Conservation (phyloP, 2,888 invertebrate species). For the Neelides folsomi region DNA sequence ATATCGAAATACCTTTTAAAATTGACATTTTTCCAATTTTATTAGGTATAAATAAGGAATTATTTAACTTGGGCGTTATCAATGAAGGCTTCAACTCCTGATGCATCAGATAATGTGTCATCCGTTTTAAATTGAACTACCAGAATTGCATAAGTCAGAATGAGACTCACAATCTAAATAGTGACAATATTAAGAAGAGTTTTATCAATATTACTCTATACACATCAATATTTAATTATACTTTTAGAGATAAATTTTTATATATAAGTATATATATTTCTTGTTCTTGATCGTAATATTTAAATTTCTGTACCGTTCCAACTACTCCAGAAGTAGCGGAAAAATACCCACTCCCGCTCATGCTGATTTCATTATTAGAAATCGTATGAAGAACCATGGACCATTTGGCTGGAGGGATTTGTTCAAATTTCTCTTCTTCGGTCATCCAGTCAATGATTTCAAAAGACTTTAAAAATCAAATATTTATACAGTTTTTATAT, state of each 20-base stretch:
- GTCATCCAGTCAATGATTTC: slow-evolving; percentile 8
- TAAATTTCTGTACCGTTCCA: slow-evolving; percentile 6
- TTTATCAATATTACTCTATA: too few species aligned
- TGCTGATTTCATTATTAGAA: slow-evolving; percentile 4
- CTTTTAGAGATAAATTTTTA: too few species aligned
- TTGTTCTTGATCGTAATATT: not conserved
- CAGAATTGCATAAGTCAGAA: slow-evolving; percentile 8
- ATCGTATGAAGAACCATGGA: slow-evolving; percentile 10
- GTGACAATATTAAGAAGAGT: too few species aligned
- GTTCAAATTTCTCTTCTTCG: slow-evolving; percentile 5
- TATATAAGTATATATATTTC: too few species aligned
- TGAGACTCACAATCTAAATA: slow-evolving; percentile 6
- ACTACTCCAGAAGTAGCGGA: slow-evolving; percentile 8
- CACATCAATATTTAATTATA: too few species aligned
- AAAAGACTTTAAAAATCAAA: not conserved
- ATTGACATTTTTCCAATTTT: too few species aligned
- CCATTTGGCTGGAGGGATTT: slow-evolving; percentile 8
- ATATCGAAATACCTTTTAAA: too few species aligned
- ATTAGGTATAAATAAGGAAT: too few species aligned
- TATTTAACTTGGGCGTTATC: too few species aligned
- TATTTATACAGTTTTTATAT: too few species aligned
- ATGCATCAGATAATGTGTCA: too few species aligned
- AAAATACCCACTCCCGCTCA: slow-evolving; percentile 9
- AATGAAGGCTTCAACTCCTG: too few species aligned
- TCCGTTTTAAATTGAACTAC: slow-evolving; percentile 8